Base-by-base conservation (phyloP, 1,140 invertebrate genomes). In the Aporrectodea caliginosa region DNA sequence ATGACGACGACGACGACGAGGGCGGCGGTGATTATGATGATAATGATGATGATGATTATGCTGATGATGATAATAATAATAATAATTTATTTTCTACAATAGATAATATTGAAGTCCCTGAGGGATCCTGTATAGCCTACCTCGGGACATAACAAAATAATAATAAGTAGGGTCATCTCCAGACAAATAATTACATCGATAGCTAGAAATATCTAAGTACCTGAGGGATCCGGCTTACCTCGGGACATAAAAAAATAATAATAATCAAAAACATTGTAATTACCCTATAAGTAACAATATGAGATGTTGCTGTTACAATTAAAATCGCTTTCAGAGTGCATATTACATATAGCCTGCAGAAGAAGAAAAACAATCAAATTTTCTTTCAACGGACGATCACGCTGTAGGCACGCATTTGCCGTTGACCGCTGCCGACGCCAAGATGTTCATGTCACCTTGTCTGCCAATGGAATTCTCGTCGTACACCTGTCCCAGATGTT, bases 401-500 rank as follows among this genome's bases (percentile, higher is more conserved):
- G 43, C 43, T 12, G 43, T 22, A 6, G 69, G 22, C 1, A 58
- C 31, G 68, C 79, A 80, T 32, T 80, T 73, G 35, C 1, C 31
- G 16, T 29, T 16, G 16, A 77, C 69, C 14, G 73, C n/a, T 6
- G 35, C 69, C 14, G 33, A 29, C 30, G 33, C 27, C 1, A 80
- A n/a, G 30, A 35, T 70, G 16, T 77, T 30, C 22, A 80, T 33
- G 73, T 80, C 79, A 0, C 33, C 74, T 6, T 77, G 22, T 29
- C 73, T 73, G 12, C 35, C 73, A 29, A 30, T 33, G 16, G 74
- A 75, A 71, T 58, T 69, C n/a, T 33, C 74, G 75, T 80, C 79
- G 68, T 69, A 77, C 69, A 80, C 73, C 73, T 74, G 73, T 74
- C 73, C 73, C n/a, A 74, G 31, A 33, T 74, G 73, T 74, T 74